These are phyloP conservation scores for Colinus virginianus DNA, from an alignment of 2,113 vertebrate genomes.

Conservation along the genomic window DNA sequence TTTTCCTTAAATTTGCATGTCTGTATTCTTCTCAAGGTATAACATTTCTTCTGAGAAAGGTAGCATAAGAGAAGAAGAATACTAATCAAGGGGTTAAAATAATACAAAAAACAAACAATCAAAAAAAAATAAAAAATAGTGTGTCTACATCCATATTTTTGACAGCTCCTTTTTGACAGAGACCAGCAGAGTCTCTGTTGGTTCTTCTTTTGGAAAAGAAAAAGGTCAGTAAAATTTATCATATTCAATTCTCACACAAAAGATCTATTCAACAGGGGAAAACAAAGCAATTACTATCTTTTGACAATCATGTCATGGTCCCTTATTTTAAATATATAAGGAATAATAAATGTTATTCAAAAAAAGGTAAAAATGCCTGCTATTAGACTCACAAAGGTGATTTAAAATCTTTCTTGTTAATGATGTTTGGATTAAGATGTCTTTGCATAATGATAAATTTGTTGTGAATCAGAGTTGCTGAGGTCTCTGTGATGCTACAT, in stretches of 20 bases:
- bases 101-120: no score
- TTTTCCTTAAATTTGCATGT: not conserved
- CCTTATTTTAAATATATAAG: not conserved
- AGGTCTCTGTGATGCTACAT: not conserved
- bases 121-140: not conserved
- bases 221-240: not conserved
- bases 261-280: not conserved
- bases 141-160: not conserved
- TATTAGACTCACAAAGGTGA: not conserved
- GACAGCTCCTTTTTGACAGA: not conserved
- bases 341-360: not conserved
- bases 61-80: not conserved
- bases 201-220: not conserved
- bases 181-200: not conserved
- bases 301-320: not conserved
- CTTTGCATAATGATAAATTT: not conserved
- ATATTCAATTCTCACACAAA: not conserved
- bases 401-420: not conserved
- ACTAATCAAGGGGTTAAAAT: not conserved
- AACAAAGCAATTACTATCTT: not conserved
- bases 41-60: not conserved
- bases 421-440: not conserved
- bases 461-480: not conserved
- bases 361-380: not conserved
- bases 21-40: not conserved